Evolutionary conservation across 2,113 vertebrate species (phyloP), one percentile per base, ranked within the genome.

Genomic region (Tachysurus vachellii): DNA sequence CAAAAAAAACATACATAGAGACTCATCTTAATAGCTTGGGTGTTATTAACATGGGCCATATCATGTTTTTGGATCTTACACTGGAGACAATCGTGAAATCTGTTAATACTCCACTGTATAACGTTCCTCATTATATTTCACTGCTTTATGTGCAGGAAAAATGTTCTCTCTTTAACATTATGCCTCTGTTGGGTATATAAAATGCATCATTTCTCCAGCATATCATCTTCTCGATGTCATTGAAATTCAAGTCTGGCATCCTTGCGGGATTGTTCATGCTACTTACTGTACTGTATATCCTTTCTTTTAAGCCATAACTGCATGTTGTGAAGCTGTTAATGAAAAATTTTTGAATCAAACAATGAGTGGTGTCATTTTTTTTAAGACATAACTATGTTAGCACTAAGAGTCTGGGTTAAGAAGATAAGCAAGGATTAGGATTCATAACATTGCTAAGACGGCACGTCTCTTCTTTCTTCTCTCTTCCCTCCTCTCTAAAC

Each of bases 351-450:
- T 16, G n/a, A 77, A 85, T 26, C 14, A 4, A 79, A 79, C 10
- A 0, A 87, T 54, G 76, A 28, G 44, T 62, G 44, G 73, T 4
- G 64, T 28, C 12, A 36, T 31, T 3, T 57, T 77, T 44, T 82
- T 50, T 50, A 50, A 83, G 44, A 71, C 91, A 89, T 91, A 88
- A 61, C 85, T 89, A 85, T 90, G 71, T 87, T 91, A 88, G 87
- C 89, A 89, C 90, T 91, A 87, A 90, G 92, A 92, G 92, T 92
- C 23, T 90, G 93, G 92, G 93, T 92, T 93, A 89, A 92, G 91
- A 91, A 89, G 93, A 95, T 95, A 93, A 92, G 90, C 91, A 85
- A 90, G 93, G 94, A 93, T 95, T 94, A 94, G 91, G 91, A 93
- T 94, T 94, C 90, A 94, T 94, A 93, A 95, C 90, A 92, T 88